Evolutionary conservation across 2,113 vertebrate species (phyloP).

Genomic region (Aviceda subcristata): DNA sequence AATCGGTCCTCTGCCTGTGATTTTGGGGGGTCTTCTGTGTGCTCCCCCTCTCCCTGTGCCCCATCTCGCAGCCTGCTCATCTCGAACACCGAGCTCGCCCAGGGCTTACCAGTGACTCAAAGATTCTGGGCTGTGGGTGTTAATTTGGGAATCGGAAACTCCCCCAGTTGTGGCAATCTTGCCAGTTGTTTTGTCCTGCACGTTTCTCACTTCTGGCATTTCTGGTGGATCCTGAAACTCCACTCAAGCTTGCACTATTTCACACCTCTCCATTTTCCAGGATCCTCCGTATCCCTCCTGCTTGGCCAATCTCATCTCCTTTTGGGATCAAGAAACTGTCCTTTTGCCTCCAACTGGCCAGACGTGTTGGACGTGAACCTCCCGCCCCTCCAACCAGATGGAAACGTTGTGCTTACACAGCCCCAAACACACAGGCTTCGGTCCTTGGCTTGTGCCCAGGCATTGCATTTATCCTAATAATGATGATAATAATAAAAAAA

Average conservation of each 20-base stretch:
- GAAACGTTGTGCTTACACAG: fast-evolving
- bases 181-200: background rate
- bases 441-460: background rate
- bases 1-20: background rate
- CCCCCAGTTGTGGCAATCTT: fast-evolving
- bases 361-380: fast-evolving
- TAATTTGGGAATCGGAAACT: background rate
- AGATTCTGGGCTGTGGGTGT: background rate
- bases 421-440: fast-evolving
- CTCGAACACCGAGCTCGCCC: fast-evolving
- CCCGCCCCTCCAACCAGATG: fast-evolving
- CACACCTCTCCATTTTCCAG: background rate
- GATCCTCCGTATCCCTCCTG: background rate
- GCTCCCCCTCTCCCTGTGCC: background rate
- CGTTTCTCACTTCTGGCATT: background rate
- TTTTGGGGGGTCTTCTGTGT: background rate
- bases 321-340: too few relatives aligned
- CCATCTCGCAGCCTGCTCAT: background rate
- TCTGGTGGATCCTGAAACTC: background rate
- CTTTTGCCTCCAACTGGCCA: background rate
- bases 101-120: background rate
- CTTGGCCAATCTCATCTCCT: background rate
- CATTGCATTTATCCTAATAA: too few relatives aligned
- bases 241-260: too few relatives aligned
- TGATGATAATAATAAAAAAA: background rate